Base-by-base conservation (phyloP, 2,113 vertebrate genomes). In the Charadrius vociferus region DNA sequence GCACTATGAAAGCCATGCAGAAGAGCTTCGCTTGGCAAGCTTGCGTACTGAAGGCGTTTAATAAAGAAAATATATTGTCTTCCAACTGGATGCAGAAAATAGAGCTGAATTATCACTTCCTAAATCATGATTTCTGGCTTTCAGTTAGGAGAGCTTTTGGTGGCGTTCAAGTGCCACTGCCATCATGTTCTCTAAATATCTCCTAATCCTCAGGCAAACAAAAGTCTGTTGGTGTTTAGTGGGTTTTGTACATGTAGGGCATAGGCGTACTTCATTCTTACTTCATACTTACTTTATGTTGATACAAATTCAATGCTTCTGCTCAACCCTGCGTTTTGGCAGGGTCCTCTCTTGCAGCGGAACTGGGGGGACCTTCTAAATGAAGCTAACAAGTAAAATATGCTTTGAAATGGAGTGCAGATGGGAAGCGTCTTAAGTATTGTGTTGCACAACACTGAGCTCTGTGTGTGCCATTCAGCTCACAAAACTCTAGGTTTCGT, bases 331-430 rank as follows among this genome's bases (percentile, higher is more conserved):
- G 56, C 7, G 0, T 94, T 96, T 96, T 97, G 97, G 93, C 97
- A 81, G 49, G 18, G 82, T 82, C 66, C n/a, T 80, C 27, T 80
- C 37, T 93, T 73, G 55, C 81, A 86, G 56, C 26, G n/a, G 86
- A 96, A 92, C 90, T 78, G 53, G 67, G 74, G 81, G 81, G 77
- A 96, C 86, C 66, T 92, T 95, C 77, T 91, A 91, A 92, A 79
- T 96, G 82, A 95, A 86, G 62, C 90, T 95, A 97, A 95, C 85
- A 75, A 97, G 85, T 97, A 96, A 97, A 97, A 97, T 96, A 91
- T 91, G 95, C 81, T 90, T 95, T 94, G 96, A 91, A 96, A 97
- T 97, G 70, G 77, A 95, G 89, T 79, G 88, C 94, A 96, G 96
- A 97, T 93, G 95, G 80, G 78, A 91, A 94, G 53, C 47, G 17